Evolutionary conservation across 2,113 vertebrate species (phyloP), one percentile per base, ranked within the genome.

Genomic region (Cynopterus brachyotis): DNA sequence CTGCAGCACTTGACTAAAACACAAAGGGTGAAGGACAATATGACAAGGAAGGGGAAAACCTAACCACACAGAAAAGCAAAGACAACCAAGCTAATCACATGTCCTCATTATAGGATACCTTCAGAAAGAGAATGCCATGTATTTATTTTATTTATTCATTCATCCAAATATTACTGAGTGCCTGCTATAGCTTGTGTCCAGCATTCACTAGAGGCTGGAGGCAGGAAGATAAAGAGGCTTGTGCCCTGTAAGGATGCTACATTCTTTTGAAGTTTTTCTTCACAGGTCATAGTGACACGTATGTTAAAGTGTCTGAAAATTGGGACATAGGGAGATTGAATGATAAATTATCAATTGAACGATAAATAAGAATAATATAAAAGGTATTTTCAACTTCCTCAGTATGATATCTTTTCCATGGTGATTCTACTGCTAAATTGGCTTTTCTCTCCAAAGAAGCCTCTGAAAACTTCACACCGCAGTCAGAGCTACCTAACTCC

Each of bases 241-340:
- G 57, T 95, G 10, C 55, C 45, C 55, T 89, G 12, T 50, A 55
- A 73, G 28, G 83, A 73, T 66, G 13, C 35, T 70, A 9, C 7
- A 5, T 53, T 78, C 50, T 73, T 90, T 79, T 32, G 59, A 83
- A 92, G 53, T 20, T 91, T 89, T 88, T 95, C 60, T 62, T 96
- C 82, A 37, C 53, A 91, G 55, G 55, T 87, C 76, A 72, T 40
- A 42, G 57, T 37, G 42, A n/a, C 62, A 64, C 69, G 16, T 47
- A 57, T 32, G 28, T 70, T 81, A n/a, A 73, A 84, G 32, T 95
- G 50, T 97, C 83, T 66, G 40, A 66, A 91, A 90, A 66, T 72
- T 20, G n/a, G 9, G 24, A 28, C 76, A 55, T 17, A 62, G 26
- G 57, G 55, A 64, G 70, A 83, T 6, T 24, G 45, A 75, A 91